phyloP scores from a whole-genome alignment of 2,888 invertebrate species.

The Eilema depressum region DNA sequence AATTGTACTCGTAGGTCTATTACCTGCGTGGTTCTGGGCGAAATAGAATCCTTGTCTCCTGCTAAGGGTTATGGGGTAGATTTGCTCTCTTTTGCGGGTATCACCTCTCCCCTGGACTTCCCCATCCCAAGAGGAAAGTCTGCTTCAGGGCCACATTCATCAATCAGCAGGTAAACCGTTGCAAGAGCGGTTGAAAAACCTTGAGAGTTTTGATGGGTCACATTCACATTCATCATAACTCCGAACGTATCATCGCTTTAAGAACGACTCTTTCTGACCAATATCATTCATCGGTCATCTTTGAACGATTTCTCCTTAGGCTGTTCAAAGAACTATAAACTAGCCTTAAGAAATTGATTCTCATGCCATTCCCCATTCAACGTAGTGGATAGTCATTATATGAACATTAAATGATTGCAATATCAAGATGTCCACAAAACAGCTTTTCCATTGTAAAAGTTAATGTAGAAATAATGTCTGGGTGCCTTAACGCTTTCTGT shows the following conservation, averaged over 20 bases:
- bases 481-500: constrained; percentile 24
- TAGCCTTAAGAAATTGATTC: constrained; percentile 11
- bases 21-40: not conserved
- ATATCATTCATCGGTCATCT: not conserved
- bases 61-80: not conserved
- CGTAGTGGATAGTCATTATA: constrained; percentile 37
- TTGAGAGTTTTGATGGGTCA: too few relatives aligned
- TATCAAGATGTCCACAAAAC: constrained; percentile 40
- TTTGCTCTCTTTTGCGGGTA: not conserved
- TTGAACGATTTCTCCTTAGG: not conserved
- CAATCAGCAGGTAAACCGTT: too few relatives aligned
- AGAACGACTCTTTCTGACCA: not conserved
- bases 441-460: constrained; percentile 53
- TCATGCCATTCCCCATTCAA: constrained; percentile 27
- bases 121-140: not conserved
- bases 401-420: constrained; percentile 38
- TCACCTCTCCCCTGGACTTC: too few relatives aligned
- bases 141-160: not conserved
- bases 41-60: not conserved
- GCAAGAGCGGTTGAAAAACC: too few relatives aligned
- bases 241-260: not conserved
- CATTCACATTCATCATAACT: too few relatives aligned
- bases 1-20: not conserved
- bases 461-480: constrained; percentile 61
- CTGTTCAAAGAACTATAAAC: not conserved